Evolutionary conservation across 2,797 vertebrate species (phyloP), one percentile per base, ranked within the genome.

Genomic region (Podargus strigoides): DNA sequence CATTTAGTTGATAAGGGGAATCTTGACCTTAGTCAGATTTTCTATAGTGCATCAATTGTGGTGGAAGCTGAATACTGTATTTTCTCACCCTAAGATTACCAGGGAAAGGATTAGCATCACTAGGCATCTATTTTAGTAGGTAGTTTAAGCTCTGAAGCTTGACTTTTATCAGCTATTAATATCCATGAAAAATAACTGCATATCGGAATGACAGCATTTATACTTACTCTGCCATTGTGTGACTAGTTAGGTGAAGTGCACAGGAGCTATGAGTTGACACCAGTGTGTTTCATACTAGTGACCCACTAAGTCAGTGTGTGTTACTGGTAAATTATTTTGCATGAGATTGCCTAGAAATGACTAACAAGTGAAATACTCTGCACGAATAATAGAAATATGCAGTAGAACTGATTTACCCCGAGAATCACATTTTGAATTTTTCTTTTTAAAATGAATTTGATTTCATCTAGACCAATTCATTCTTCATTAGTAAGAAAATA

Each of bases 401-500:
- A 47, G 37, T 53, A 73, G 67, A 89, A 85, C 14, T 67, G 24
- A 63, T 55, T 50, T 56, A n/a, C 55, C 26, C 59, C 26, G 34
- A 74, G 36, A 92, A 63, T 76, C 32, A 8, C 30, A 18, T 74
- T 92, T 87, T 73, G 16, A 72, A 12, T 66, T 91, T 85, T 85
- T 89, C 66, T 41, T 78, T 74, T 95, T 84, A 77, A 92, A 95
- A 69, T 85, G 34, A 87, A 75, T 90, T 91, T 93, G 44, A 76
- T 90, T 95, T 96, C 67, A 80, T 60, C 88, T 89, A 50, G 83
- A 52, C 72, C 66, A 92, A 95, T 93, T 94, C 5, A 93, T 86
- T 95, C 78, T 89, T 94, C 74, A 76, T 94, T 95, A 96, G 58
- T 39, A 67, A 93, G 69, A 95, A 94, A 96, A 89, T 49, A 90